Percentiles rank a stretch among this genome's conserved stretches.
Evolutionary conservation across 2,888 invertebrate species (phyloP).

Genomic region (Adineta ricciae): DNA sequence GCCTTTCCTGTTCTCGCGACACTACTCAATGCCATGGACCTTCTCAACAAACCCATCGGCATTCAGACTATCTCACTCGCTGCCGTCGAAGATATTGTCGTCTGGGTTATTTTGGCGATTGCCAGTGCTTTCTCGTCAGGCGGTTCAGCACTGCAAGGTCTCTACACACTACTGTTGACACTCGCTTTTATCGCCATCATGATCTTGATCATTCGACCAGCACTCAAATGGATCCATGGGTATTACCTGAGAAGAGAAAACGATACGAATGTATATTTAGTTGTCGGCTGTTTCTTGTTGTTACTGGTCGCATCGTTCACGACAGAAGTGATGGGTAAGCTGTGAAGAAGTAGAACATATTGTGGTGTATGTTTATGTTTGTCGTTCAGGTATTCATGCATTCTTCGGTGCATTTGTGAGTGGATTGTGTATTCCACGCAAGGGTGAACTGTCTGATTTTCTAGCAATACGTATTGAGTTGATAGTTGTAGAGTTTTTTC

Average conservation of each 20-base stretch:
- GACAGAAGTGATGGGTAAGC: neutral
- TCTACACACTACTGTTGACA: neutral
- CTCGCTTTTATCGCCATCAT: neutral
- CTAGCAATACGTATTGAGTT: neutral
- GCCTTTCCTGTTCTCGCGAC: neutral
- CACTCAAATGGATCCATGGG: neutral
- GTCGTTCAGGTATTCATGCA: no score
- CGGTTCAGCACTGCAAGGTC: neutral
- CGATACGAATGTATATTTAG: neutral
- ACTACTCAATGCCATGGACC: neutral
- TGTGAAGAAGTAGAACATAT: no score
- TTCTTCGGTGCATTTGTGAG: neutral
- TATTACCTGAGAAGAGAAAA: neutral
- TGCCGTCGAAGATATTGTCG: neutral
- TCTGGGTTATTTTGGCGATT: neutral
- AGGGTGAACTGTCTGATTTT: no score
- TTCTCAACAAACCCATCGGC: neutral
- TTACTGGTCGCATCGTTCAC: neutral
- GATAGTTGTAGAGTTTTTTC: neutral
- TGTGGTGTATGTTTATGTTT: no score
- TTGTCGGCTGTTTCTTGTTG: neutral
- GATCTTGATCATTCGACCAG: neutral
- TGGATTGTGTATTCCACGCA: neutral
- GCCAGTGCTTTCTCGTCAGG: neutral
- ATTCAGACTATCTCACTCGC: neutral